phyloP scores from a whole-genome alignment of 2,113 vertebrate genomes.

The Tragelaphus imberbis region DNA sequence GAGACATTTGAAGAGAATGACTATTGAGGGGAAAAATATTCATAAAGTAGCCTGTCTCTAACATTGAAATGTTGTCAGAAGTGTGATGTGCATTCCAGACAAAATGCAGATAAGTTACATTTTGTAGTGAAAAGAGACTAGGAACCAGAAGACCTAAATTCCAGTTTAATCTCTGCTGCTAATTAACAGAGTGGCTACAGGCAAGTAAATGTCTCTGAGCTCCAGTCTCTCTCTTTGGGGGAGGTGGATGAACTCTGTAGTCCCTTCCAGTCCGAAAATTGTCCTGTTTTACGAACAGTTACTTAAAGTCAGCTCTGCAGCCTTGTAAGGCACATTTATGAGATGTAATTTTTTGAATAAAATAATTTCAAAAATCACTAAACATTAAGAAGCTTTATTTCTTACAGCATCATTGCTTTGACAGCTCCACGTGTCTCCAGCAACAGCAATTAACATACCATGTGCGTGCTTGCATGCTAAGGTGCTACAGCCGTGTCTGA shows the following conservation, averaged over 20 bases:
- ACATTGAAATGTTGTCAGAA: background rate
- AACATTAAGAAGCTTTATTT: background rate
- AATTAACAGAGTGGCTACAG: background rate
- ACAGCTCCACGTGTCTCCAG: background rate
- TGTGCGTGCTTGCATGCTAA: accelerated
- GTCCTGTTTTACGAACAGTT: background rate
- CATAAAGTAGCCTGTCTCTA: background rate
- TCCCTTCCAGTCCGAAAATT: background rate
- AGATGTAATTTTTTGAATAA: background rate
- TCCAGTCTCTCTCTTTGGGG: accelerated
- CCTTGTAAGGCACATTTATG: background rate
- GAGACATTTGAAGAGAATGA: background rate
- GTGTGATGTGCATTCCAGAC: background rate
- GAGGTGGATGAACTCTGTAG: background rate
- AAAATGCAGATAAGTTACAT: background rate
- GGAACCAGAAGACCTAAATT: background rate
- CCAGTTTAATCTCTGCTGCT: background rate
- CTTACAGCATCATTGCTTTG: background rate
- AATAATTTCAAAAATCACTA: constrained; percentile 27
- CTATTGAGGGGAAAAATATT: background rate
- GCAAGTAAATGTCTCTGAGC: background rate
- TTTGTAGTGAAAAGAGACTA: background rate
- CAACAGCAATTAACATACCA: background rate
- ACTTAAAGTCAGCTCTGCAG: background rate
- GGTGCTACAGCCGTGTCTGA: background rate